Base-by-base conservation (phyloP, 1,140 invertebrate species). In the Micrasema longulum region DNA sequence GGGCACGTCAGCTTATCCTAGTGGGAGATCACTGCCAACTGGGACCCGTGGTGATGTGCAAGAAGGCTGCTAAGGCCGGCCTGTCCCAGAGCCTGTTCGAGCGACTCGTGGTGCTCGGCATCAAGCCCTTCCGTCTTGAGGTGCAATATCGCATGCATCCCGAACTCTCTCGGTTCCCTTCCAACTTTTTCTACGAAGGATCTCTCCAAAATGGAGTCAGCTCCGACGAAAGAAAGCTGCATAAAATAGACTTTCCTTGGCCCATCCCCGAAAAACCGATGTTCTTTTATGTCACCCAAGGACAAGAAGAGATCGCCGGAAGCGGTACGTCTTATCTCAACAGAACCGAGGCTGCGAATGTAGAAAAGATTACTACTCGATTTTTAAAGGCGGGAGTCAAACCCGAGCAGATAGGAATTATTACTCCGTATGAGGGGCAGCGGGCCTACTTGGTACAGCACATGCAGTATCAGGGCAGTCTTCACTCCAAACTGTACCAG, bases 61-160 rank as follows among this genome's bases (percentile, higher is more conserved):
- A 99, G 82, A 99, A 99, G 82, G 97, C 98, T 0, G 96, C 97
- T 0, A 89, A 94, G 62, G 97, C 98, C 22, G 98, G 98, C 0
- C 88, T 99, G 1, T 97, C 96, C 0, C 97, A 99, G 81, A 99
- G 97, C 12, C 86, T 99, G 5, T 99, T 99, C 83, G 98, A 99
- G 81, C 87, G 98, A 12, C 85, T 99, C 0, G 98, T 99, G 0
- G 95, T 99, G 0, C 86, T 99, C 2, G 97, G 97, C 9, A 98
- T 98, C 72, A 87, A 96, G 47, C 97, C 97, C 0, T 96, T 98
- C 81, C 89, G 97, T 1, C 84, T 99, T 0, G 97, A 99, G 84
- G 98, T 99, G 1, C 98, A 99, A 80, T 99, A 99, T 81, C 90
- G 98, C 64, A 99, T 99, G 98, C 95, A 97, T 80, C 98, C 98